Conservation (phyloP, 2,797 vertebrate species). For the Centroberyx gerrardi region DNA sequence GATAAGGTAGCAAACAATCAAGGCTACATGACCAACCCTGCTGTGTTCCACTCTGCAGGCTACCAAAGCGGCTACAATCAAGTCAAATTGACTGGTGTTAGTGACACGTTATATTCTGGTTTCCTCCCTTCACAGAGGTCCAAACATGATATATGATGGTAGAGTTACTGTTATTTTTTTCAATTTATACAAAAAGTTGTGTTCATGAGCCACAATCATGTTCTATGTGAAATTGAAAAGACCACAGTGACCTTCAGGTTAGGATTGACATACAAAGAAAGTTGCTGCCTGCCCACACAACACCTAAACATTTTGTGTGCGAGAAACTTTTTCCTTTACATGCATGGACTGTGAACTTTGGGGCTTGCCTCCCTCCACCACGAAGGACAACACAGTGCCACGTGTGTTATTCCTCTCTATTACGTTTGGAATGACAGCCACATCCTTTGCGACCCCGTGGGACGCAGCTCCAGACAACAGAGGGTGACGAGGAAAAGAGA, state of each 20-base stretch:
- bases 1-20: slow-evolving; percentile 2
- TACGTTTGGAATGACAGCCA: slow-evolving; percentile 59
- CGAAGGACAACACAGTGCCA: slow-evolving; percentile 18
- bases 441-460: slow-evolving; percentile 56
- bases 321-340: slow-evolving; percentile 29
- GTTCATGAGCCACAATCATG: slow-evolving; percentile 7
- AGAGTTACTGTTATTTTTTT: no score
- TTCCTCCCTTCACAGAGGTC: no score
- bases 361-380: neutral
- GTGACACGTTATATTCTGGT: no score
- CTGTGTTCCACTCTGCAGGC: no score
- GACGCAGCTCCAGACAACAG: slow-evolving; percentile 12
- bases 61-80: no score
- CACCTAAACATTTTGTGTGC: neutral
- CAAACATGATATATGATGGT: no score
- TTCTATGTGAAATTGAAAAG: slow-evolving; percentile 39
- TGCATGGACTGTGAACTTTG: slow-evolving; percentile 21
- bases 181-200: slow-evolving; percentile 11
- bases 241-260: slow-evolving; percentile 10
- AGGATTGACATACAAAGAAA: slow-evolving; percentile 12
- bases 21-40: no score
- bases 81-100: no score
- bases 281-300: slow-evolving; percentile 53
- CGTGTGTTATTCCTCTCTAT: slow-evolving; percentile 45
- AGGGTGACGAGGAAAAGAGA: neutral